A percentile compares a stretch with the other conserved stretches of the same genome.
phyloP scores from a whole-genome alignment of 2,888 invertebrate species.

The Amiota minor region DNA sequence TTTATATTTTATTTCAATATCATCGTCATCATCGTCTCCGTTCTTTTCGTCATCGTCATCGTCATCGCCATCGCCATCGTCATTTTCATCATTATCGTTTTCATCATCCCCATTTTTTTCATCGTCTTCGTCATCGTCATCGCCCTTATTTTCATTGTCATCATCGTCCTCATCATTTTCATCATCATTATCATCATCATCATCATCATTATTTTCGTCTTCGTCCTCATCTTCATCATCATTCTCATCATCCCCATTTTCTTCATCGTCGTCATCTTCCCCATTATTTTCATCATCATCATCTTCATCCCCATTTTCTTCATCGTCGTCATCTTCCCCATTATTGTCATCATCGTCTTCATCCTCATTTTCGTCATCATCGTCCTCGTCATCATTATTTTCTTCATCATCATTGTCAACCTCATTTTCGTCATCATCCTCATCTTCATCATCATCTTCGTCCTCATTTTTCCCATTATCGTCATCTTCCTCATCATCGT shows the following conservation, averaged over 20 bases:
- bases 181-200: constrained; percentile 41
- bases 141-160: too few species aligned
- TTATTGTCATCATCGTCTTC: constrained; percentile 73
- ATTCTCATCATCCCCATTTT: constrained; percentile 71
- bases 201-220: constrained; percentile 35
- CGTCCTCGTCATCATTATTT: constrained; percentile 73
- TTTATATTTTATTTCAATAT: constrained; percentile 57
- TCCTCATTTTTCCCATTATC: constrained; percentile 64
- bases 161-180: constrained; percentile 73
- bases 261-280: constrained; percentile 38
- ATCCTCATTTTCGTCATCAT: constrained; percentile 70
- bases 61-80: constrained; percentile 68
- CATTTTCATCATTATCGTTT: constrained; percentile 68
- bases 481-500: constrained; percentile 67
- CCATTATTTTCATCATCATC: constrained; percentile 41
- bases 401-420: constrained; percentile 69
- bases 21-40: constrained; percentile 71
- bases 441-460: constrained; percentile 61
- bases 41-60: constrained; percentile 69
- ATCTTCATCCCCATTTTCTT: constrained; percentile 45
- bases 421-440: constrained; percentile 70
- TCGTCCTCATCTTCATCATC: constrained; percentile 72
- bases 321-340: constrained; percentile 64
- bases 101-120: constrained; percentile 64
- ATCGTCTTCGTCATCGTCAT: constrained; percentile 72